Evolutionary conservation across 2,113 vertebrate species (phyloP).

Genomic region (Thamnophis sirtalis): DNA sequence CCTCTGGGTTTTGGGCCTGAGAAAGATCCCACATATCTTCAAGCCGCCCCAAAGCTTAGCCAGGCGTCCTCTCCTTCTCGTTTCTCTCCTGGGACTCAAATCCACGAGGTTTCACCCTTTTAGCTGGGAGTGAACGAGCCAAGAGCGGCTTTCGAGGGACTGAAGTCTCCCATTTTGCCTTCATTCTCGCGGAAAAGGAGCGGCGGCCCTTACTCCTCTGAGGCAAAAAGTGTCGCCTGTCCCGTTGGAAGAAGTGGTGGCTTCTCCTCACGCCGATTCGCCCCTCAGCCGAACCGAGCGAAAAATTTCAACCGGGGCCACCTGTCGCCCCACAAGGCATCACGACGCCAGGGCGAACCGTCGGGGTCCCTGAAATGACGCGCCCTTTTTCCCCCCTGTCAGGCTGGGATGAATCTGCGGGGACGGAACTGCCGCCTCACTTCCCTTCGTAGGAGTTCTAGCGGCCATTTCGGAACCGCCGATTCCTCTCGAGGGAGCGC

Average conservation of each 20-base stretch:
- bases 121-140: neutral
- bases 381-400: neutral
- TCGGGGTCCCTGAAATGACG: neutral
- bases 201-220: neutral
- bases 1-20: neutral
- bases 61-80: neutral
- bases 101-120: neutral
- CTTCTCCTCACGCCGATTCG: neutral
- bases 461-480: neutral
- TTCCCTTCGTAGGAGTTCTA: too few species aligned
- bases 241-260: neutral
- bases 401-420: neutral
- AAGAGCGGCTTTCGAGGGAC: neutral
- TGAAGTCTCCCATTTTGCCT: neutral
- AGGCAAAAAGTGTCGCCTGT: neutral
- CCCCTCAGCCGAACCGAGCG: fast-evolving
- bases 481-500: neutral
- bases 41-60: neutral
- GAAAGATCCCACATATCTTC: neutral
- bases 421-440: neutral
- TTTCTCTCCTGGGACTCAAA: neutral
- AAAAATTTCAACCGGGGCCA: neutral
- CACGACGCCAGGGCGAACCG: neutral
- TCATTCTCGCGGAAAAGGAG: neutral
- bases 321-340: neutral